A percentile compares a stretch with the other conserved stretches of the same genome.
phyloP scores from a whole-genome alignment of 1,140 invertebrate genomes.

The Probaryconus sp. region DNA sequence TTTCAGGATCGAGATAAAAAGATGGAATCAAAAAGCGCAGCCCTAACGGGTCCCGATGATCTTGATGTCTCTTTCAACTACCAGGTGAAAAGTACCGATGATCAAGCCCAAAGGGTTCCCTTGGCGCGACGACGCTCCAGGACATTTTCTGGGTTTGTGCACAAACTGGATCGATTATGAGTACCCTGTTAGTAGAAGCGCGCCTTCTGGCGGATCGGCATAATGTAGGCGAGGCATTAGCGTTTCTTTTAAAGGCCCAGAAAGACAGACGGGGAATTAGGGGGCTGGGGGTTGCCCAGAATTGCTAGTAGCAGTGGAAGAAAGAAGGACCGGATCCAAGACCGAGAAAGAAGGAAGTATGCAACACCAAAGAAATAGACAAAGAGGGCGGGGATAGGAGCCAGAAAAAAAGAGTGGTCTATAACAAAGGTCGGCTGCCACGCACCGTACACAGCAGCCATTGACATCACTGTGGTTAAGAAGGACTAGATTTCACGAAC shows the following conservation, averaged over 20 bases:
- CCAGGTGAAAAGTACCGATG: constrained; percentile 66
- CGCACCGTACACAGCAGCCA: constrained; percentile 68
- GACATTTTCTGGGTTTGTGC: constrained; percentile 75
- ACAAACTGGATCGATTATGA: constrained; percentile 71
- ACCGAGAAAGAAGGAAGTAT: too few species aligned
- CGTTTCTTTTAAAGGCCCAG: constrained; percentile 45
- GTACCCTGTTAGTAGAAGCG: constrained; percentile 47
- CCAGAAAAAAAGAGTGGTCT: constrained; percentile 64
- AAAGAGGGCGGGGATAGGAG: constrained; percentile 32
- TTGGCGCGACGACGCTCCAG: constrained; percentile 47
- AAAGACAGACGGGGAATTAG: constrained; percentile 14
- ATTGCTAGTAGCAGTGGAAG: too few species aligned
- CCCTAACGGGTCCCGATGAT: constrained; percentile 28
- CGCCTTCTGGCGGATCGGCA: constrained; percentile 51
- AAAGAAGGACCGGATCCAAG: too few species aligned
- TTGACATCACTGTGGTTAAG: constrained; percentile 74
- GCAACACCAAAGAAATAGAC: constrained; percentile 23
- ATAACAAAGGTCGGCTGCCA: constrained; percentile 74
- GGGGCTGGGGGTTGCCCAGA: too few species aligned
- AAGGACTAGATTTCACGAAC: constrained; percentile 79
- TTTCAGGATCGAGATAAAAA: constrained; percentile 54
- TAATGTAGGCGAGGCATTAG: constrained; percentile 70
- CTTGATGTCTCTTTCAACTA: constrained; percentile 54
- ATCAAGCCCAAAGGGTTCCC: constrained; percentile 70
- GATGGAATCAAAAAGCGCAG: constrained; percentile 59